These are phyloP conservation scores for Muschampia plurimacula DNA, from an alignment of 2,888 invertebrate species.

Conservation along the genomic window DNA sequence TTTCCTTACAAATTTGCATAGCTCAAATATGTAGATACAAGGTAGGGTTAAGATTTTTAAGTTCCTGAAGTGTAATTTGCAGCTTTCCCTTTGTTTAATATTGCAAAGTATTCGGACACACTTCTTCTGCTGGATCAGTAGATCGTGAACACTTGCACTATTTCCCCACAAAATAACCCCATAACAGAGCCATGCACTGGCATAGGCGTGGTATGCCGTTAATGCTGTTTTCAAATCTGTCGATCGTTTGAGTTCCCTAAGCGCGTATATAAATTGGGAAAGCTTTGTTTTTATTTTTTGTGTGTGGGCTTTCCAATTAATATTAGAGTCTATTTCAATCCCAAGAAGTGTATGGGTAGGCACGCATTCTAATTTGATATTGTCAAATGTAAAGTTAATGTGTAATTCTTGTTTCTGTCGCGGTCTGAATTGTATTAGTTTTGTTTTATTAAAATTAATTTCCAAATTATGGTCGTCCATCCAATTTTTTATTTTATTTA, in stretches of 20 bases:
- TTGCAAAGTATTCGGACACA: neutral
- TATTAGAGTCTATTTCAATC: neutral
- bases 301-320: neutral
- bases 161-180: conserved; percentile 1
- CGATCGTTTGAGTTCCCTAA: conserved; percentile 4
- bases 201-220: neutral
- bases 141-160: conserved; percentile 2
- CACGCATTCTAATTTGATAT: neutral
- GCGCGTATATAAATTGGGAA: neutral
- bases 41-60: neutral
- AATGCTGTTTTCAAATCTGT: neutral
- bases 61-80: no score
- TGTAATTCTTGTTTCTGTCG: conserved; percentile 1
- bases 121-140: neutral
- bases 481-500: conserved; percentile 3
- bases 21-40: neutral
- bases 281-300: neutral
- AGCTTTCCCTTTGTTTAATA: conserved; percentile 1
- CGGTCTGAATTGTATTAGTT: conserved; percentile 1
- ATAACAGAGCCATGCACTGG: neutral
- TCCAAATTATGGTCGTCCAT: neutral
- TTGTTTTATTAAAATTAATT: conserved; percentile 1
- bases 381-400: neutral
- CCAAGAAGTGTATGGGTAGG: conserved; percentile 1
- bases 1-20: conserved; percentile 1